A percentile compares a stretch with the other conserved stretches of the same genome.
Conservation (phyloP, 2,113 vertebrate species). For the Cariama cristata region DNA sequence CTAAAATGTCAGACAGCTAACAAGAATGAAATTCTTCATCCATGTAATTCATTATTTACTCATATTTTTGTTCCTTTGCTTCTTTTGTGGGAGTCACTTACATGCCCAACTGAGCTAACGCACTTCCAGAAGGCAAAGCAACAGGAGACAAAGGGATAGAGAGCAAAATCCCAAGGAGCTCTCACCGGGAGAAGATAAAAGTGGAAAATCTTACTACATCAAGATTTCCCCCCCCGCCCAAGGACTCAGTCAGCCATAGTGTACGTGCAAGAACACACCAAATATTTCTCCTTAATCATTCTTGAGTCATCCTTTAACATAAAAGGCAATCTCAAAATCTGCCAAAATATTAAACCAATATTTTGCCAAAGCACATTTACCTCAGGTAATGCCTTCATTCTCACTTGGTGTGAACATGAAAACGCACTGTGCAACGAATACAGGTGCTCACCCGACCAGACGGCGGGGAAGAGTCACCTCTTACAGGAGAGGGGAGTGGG, state of each 20-base stretch:
- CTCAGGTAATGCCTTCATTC: not conserved
- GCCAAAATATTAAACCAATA: not conserved
- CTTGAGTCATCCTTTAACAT: not conserved
- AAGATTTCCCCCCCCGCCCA: rapidly evolving
- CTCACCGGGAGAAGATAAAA: not conserved
- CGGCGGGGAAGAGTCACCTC: not conserved
- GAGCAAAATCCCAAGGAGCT: not conserved
- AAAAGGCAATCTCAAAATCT: not conserved
- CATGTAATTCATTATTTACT: not conserved
- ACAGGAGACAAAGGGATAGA: not conserved
- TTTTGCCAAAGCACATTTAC: not conserved
- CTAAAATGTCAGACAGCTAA: not conserved
- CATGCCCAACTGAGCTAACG: not conserved
- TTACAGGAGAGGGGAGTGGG: not conserved
- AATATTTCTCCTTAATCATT: not conserved
- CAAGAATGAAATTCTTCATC: not conserved
- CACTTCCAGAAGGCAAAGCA: not conserved
- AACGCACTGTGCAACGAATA: not conserved
- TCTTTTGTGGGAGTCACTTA: not conserved
- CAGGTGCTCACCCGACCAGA: not conserved
- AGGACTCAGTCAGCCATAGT: not conserved
- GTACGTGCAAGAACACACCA: not conserved
- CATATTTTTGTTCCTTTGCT: not conserved
- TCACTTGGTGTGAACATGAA: not conserved
- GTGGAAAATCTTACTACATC: not conserved